Evolutionary conservation across 2,888 invertebrate species (phyloP).

Genomic region (Cremastobaeus sp.): DNA sequence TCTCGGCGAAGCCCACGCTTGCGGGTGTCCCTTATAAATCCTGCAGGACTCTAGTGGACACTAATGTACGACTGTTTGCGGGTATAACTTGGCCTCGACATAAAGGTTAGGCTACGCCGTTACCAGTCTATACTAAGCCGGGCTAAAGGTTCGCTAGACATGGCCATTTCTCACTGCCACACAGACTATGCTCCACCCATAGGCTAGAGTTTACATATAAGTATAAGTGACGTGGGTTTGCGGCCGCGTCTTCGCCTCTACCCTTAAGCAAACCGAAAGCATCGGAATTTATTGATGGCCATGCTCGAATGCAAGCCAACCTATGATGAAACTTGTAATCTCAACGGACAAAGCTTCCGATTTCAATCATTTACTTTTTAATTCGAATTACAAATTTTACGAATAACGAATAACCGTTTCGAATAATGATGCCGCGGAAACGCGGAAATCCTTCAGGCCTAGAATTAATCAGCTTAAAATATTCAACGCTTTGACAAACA

Average conservation of each 20-base stretch:
- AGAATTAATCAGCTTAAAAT: conserved; percentile 44
- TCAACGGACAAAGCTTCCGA: neutral
- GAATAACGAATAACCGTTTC: too few species aligned
- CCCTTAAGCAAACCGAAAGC: conserved; percentile 74
- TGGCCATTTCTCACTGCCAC: conserved; percentile 77
- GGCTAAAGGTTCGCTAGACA: conserved; percentile 78
- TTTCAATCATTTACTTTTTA: too few species aligned
- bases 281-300: conserved; percentile 76
- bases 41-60: conserved; percentile 77
- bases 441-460: too few species aligned
- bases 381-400: too few species aligned
- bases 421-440: too few species aligned
- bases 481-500: conserved; percentile 9
- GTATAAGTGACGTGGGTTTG: conserved; percentile 60
- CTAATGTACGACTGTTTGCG: conserved; percentile 79
- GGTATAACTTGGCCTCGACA: conserved; percentile 78
- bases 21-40: conserved; percentile 76
- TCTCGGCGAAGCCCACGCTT: conserved; percentile 66
- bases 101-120: conserved; percentile 76
- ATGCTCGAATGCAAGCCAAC: conserved; percentile 60
- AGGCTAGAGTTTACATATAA: conserved; percentile 48
- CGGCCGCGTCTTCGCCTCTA: conserved; percentile 76
- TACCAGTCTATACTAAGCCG: conserved; percentile 77
- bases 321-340: conserved; percentile 20
- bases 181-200: conserved; percentile 61